Base-by-base conservation (phyloP, 2,888 invertebrate genomes). In the Agrotis puta region DNA sequence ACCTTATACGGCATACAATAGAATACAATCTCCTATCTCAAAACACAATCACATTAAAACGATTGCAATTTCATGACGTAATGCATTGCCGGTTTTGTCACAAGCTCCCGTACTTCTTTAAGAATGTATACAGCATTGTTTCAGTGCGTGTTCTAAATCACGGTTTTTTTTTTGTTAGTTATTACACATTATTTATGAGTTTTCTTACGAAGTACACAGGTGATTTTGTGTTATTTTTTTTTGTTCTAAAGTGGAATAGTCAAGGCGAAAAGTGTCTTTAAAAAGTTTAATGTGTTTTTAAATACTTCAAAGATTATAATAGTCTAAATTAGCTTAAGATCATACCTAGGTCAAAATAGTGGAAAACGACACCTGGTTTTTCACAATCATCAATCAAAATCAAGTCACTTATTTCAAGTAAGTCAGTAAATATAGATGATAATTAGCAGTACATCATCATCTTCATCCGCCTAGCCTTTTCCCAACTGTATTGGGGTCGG, bases 41-140 rank as follows among this genome's bases (percentile, higher is more conserved):
- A 64, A 18, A 70, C 62, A 64, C 53, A 50, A 70, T 48, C 20
- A 39, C 62, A 61, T 56, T 22, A n/a, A 54, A 58, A 62, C 74
- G 53, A 70, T 63, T 80, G 51, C 64, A 13, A 59, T 27, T 20
- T 45, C 16, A 48, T 80, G 81, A 16, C 56, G 58, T 39, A 81
- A 81, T 66, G 47, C 74, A 81, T 47, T 70, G 63, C 53, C 22
- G 27, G n/a, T 6, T 70, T 54, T 62, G 56, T 74, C 53, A 27
- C 18, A 53, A 74, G 11, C 18, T 16, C 22, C 13, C 16, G 20
- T 27, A 33, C 43, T 53, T 50, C 39, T 59, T 33, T 68, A 20
- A 11, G 33, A 33, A 33, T 45, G 11, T 54, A 45, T 48, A 22
- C 14, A 22, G 53, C 80, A 80, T 80, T 80, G 82, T 80, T 78